Conservation (phyloP, 2,888 invertebrate species). For the Xiphydria camelus region DNA sequence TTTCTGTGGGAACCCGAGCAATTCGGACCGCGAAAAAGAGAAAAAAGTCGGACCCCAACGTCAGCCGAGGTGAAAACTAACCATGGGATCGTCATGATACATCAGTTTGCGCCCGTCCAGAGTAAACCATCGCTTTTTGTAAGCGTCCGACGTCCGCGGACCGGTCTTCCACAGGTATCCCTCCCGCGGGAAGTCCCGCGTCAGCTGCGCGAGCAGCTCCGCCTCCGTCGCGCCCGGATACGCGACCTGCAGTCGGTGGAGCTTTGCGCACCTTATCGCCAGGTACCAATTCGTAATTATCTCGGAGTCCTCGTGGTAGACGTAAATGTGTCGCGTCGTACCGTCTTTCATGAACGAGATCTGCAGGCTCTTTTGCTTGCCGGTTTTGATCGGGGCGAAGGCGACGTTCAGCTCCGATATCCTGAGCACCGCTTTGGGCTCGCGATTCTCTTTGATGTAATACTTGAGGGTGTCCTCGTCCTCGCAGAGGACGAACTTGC, state of each 20-base stretch:
- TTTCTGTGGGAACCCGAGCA: too few relatives aligned
- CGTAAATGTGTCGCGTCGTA: constrained; percentile 83
- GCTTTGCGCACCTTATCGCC: constrained; percentile 81
- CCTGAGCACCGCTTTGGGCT: constrained; percentile 80
- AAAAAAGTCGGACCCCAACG: too few relatives aligned
- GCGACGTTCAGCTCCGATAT: constrained; percentile 83
- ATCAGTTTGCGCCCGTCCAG: constrained; percentile 87
- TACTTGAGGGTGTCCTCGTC: constrained; percentile 80
- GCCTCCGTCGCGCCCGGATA: constrained; percentile 77
- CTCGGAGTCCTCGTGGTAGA: constrained; percentile 84
- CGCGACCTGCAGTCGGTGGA: constrained; percentile 81
- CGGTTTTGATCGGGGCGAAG: constrained; percentile 82
- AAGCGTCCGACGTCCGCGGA: constrained; percentile 78
- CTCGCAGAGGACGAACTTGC: constrained; percentile 82
- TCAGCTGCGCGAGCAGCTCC: constrained; percentile 73
- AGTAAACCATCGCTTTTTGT: constrained; percentile 86
- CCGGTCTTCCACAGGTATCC: constrained; percentile 91
- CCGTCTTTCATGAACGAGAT: constrained; percentile 84
- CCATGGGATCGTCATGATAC: constrained; percentile 86
- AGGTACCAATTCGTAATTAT: constrained; percentile 85
- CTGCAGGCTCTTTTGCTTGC: constrained; percentile 79
- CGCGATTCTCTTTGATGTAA: constrained; percentile 72
- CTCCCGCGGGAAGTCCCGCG: constrained; percentile 82
- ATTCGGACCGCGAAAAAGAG: too few relatives aligned
- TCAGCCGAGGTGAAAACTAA: too few relatives aligned